Conservation (phyloP, 2,113 vertebrate genomes). For the Hoplias malabaricus region DNA sequence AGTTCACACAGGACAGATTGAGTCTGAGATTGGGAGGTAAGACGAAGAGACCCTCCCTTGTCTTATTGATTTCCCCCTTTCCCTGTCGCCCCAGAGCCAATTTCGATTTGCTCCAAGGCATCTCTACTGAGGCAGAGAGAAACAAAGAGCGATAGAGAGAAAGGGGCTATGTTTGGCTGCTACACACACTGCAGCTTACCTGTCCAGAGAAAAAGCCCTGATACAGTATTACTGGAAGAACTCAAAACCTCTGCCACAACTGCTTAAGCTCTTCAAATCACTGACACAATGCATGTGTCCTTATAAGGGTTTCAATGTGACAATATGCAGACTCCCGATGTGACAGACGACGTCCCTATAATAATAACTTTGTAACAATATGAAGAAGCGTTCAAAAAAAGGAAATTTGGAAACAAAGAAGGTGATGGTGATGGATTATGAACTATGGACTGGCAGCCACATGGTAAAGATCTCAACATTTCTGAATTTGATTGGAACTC, state of each 20-base stretch:
- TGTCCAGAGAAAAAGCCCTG: neutral
- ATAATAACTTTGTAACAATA: too few species aligned
- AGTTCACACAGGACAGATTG: conserved; percentile 19
- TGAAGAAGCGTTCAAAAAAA: too few species aligned
- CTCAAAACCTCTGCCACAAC: neutral
- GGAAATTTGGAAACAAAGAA: too few species aligned
- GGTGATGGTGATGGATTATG: too few species aligned
- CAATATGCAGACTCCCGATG: too few species aligned
- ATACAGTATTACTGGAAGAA: neutral
- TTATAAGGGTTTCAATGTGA: too few species aligned
- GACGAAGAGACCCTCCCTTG: conserved; percentile 17
- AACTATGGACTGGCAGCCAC: too few species aligned
- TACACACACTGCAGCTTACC: conserved; percentile 17
- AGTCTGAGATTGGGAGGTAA: conserved; percentile 13
- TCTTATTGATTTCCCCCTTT: conserved; percentile 22
- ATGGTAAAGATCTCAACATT: too few species aligned
- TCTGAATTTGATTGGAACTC: too few species aligned
- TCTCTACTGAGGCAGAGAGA: conserved; percentile 15
- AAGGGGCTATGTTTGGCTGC: conserved; percentile 14
- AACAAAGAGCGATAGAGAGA: too few species aligned
- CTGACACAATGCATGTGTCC: neutral
- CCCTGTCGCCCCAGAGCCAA: neutral
- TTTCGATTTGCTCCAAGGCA: neutral
- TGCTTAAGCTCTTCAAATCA: neutral
- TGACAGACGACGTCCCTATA: too few species aligned